phyloP scores from a whole-genome alignment of 2,888 invertebrate species.

The Diarsia rubi region DNA sequence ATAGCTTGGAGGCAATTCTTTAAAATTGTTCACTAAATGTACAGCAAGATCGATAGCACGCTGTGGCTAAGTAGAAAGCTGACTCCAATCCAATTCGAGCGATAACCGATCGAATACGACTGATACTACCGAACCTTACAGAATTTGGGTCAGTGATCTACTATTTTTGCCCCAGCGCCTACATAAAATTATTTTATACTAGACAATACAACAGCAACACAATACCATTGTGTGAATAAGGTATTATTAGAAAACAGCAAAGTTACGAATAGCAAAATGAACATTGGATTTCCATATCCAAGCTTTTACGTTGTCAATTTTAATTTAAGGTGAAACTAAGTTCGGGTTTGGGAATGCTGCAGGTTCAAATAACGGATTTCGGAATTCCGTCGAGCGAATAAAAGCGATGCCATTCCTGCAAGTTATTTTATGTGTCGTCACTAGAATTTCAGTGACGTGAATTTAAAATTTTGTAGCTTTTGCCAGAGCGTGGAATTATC shows the following conservation, averaged over 20 bases:
- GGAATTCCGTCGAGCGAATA: conserved; percentile 24
- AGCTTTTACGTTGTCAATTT: conserved; percentile 28
- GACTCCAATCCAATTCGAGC: conserved; percentile 53
- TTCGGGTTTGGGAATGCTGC: conserved; percentile 11
- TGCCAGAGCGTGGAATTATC: conserved; percentile 15
- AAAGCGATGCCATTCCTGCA: conserved; percentile 17
- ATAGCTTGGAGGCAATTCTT: conserved; percentile 39
- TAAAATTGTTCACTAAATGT: conserved; percentile 48
- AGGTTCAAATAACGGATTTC: conserved; percentile 31
- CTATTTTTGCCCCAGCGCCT: conserved; percentile 54
- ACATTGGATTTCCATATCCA: conserved; percentile 14
- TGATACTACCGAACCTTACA: conserved; percentile 34
- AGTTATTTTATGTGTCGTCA: conserved; percentile 37
- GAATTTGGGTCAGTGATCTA: conserved; percentile 65
- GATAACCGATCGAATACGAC: conserved; percentile 53
- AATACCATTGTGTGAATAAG: conserved; percentile 23
- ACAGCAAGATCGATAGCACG: conserved; percentile 48
- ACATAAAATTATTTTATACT: conserved; percentile 58
- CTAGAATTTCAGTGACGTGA: conserved; percentile 23
- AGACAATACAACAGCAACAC: conserved; percentile 36
- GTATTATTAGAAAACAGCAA: conserved; percentile 17
- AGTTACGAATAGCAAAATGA: conserved; percentile 22
- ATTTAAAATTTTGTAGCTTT: conserved; percentile 26
- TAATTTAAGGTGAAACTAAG: conserved; percentile 17
- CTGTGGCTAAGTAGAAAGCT: conserved; percentile 55